These are phyloP conservation scores for Heliconius ismenius DNA, from an alignment of 2,888 invertebrate genomes.

Conservation along the genomic window DNA sequence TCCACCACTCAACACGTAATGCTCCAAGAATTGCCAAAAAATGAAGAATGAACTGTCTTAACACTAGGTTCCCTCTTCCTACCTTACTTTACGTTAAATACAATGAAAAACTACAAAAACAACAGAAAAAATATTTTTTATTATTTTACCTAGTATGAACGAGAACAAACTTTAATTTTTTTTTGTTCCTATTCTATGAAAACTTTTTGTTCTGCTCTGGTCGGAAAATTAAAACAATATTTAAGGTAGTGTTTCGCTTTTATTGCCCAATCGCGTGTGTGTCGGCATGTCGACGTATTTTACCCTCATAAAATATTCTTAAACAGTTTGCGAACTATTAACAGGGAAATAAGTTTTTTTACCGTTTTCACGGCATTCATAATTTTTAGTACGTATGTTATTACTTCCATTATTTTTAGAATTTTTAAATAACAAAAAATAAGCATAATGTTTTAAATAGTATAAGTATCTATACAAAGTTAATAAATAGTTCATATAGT, in stretches of 20 bases:
- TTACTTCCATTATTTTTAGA: not conserved
- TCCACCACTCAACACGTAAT: not conserved
- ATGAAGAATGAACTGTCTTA: not conserved
- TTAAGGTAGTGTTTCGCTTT: conserved; percentile 20
- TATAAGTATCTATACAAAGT: too few species aligned
- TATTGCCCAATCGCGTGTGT: conserved; percentile 24
- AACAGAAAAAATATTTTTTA: not conserved
- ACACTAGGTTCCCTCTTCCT: not conserved
- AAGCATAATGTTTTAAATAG: not conserved
- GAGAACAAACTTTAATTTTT: not conserved
- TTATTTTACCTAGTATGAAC: not conserved
- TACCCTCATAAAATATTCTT: conserved; percentile 20
- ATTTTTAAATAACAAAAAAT: too few species aligned
- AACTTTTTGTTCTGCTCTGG: not conserved
- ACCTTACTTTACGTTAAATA: not conserved
- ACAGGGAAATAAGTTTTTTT: conserved; percentile 10
- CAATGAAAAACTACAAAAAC: not conserved
- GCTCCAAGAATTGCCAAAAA: rapidly evolving
- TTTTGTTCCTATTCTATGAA: conserved; percentile 6
- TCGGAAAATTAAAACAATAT: conserved; percentile 24
- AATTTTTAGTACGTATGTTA: not conserved
- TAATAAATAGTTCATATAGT: too few species aligned
- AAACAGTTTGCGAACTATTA: conserved; percentile 24
- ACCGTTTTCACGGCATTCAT: not conserved
- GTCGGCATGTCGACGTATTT: conserved; percentile 19